phyloP scores from a whole-genome alignment of 2,888 invertebrate genomes.

The Calameuta pallipes region DNA sequence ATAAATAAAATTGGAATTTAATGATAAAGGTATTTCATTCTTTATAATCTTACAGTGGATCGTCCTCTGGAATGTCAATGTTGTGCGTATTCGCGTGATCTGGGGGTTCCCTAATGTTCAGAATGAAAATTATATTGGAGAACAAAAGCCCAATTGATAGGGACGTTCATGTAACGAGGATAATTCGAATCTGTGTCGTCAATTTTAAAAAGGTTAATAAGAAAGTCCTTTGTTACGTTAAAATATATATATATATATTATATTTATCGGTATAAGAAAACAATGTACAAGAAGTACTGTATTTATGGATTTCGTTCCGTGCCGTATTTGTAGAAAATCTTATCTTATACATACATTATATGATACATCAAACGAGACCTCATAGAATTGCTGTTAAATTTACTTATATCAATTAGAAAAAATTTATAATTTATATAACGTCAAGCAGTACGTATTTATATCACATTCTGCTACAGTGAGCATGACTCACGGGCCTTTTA shows the following conservation, averaged over 20 bases:
- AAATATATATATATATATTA: neutral
- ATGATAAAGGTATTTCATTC: neutral
- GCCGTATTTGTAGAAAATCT: neutral
- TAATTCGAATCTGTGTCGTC: neutral
- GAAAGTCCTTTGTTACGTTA: neutral
- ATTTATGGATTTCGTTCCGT: neutral
- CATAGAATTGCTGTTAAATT: neutral
- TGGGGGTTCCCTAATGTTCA: constrained; percentile 14
- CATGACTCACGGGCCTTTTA: neutral
- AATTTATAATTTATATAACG: neutral
- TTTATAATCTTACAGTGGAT: neutral
- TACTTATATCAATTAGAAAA: neutral
- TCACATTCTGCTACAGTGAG: neutral
- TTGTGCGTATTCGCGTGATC: neutral
- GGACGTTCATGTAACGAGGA: neutral
- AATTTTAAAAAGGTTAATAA: neutral
- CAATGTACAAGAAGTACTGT: neutral
- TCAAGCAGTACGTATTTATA: neutral
- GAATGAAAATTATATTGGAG: constrained; percentile 29
- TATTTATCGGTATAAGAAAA: neutral
- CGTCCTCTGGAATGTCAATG: neutral
- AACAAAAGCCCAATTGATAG: constrained; percentile 26
- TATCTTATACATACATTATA: neutral
- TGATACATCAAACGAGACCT: neutral
- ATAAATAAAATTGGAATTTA: neutral